phyloP scores from a whole-genome alignment of 2,113 vertebrate species.

The Grammomys dolichurus region DNA sequence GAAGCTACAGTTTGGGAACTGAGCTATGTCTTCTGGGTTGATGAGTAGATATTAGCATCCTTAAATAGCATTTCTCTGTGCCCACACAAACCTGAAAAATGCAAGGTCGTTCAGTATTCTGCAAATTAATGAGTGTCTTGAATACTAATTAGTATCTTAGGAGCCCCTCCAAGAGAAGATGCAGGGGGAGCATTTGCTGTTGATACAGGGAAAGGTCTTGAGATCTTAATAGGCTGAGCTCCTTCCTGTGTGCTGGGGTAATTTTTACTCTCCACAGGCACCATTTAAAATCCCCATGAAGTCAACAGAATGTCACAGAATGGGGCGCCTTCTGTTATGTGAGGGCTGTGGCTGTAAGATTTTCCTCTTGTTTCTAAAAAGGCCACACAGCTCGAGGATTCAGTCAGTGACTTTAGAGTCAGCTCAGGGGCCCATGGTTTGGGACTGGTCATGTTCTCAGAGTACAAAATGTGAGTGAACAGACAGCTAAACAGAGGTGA shows the following conservation, averaged over 20 bases:
- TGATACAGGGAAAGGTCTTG: neutral
- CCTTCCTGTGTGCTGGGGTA: conserved; percentile 29
- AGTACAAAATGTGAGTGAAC: neutral
- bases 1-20: neutral
- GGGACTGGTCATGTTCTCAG: neutral
- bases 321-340: conserved; percentile 7
- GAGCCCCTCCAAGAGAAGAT: conserved; percentile 1
- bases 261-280: neutral
- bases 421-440: neutral
- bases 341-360: neutral
- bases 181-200: neutral
- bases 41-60: conserved; percentile 35
- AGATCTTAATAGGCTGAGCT: neutral
- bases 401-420: neutral
- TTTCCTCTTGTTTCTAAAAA: neutral
- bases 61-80: conserved; percentile 15
- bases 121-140: conserved; percentile 57
- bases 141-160: conserved; percentile 47
- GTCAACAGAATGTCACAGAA: neutral
- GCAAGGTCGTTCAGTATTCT: neutral
- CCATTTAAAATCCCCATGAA: conserved; percentile 49
- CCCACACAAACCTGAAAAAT: conserved; percentile 4
- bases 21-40: conserved; percentile 35
- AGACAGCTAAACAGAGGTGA: neutral
- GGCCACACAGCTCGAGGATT: neutral